Base-by-base conservation (phyloP, 2,888 invertebrate species). In the Meloe dianella region DNA sequence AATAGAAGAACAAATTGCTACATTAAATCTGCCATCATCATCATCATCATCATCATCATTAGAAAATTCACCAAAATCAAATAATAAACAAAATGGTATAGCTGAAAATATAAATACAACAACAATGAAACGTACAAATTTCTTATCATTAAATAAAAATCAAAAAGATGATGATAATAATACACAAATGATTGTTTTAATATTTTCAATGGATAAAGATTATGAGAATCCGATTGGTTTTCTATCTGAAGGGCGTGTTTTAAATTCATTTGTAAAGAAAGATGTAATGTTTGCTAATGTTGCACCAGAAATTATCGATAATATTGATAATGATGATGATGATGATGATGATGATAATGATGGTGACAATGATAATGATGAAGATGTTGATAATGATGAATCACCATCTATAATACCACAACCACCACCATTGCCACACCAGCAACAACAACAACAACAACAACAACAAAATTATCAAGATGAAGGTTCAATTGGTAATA, bases 401-500 rank as follows among this genome's bases (percentile, higher is more conserved):
- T 64, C 24, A 47, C 38, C 29, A 10, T 63, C 1, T 14, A 14
- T 38, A n/a, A 14, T 38, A n/a, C 64, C 38, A 75, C 74, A 61
- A 68, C 68, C 9, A 63, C 65, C 29, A 12, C 67, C 1, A 61
- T 35, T 5, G 22, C 72, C 47, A 20, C 20, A 7, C 20, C 47
- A 22, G 22, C 47, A 47, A 47, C 47, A 17, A 17, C 38, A 47
- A 20, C n/a, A 12, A 4, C 47, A 6, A 9, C 20, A 47, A 20
- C 38, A 65, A 73, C 70, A 32, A 63, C 72, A n/a, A 96, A 86
- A 94, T 58, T 94, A 94, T 0, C 94, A 93, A 78, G 97, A 97
- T 79, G 97, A 97, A 83, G 96, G 95, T 24, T 96, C 94, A 0
- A 90, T 94, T 64, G 95, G 95, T 14, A 96, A 95, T 79, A 92